Conservation (phyloP, 2,113 vertebrate genomes). For the Myrmecobius fasciatus region DNA sequence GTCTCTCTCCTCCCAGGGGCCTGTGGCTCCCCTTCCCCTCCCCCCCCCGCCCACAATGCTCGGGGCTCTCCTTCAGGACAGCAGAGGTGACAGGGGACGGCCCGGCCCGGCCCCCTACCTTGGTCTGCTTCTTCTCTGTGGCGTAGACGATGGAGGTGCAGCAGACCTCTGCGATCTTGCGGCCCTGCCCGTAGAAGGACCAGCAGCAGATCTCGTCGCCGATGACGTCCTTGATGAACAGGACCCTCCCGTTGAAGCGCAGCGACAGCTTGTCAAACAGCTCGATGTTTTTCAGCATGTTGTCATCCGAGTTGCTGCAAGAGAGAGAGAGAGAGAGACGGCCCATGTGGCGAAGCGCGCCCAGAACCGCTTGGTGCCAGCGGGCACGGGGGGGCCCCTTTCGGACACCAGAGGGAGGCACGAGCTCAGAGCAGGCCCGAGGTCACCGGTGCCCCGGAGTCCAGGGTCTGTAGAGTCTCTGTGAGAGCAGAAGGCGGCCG, state of each 20-base stretch:
- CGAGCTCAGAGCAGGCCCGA: too few species aligned
- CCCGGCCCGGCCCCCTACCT: constrained; percentile 81
- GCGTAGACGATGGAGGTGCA: constrained; percentile 99
- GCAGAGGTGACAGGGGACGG: too few species aligned
- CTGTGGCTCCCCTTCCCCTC: neutral
- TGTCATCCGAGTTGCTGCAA: constrained; percentile 96
- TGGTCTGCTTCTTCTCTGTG: constrained; percentile 99
- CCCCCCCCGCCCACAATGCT: too few species aligned
- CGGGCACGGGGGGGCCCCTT: too few species aligned
- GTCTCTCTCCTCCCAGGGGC: neutral
- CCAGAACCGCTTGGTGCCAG: neutral
- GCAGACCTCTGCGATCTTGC: constrained; percentile 97
- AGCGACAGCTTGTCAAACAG: constrained; percentile 98
- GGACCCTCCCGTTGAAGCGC: constrained; percentile 96
- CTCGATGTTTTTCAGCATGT: constrained; percentile 99
- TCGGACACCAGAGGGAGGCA: too few species aligned
- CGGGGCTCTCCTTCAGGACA: too few species aligned
- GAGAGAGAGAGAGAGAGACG: too few species aligned
- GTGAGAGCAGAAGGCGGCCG: too few species aligned
- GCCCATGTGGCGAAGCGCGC: neutral
- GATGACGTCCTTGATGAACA: constrained; percentile 98
- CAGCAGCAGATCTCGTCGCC: constrained; percentile 99
- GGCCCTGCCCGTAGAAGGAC: constrained; percentile 98
- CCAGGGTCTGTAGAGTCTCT: too few species aligned
- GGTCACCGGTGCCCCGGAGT: too few species aligned